phyloP scores from a whole-genome alignment of 1,140 invertebrate genomes.

The Trialeurodes vaporariorum region DNA sequence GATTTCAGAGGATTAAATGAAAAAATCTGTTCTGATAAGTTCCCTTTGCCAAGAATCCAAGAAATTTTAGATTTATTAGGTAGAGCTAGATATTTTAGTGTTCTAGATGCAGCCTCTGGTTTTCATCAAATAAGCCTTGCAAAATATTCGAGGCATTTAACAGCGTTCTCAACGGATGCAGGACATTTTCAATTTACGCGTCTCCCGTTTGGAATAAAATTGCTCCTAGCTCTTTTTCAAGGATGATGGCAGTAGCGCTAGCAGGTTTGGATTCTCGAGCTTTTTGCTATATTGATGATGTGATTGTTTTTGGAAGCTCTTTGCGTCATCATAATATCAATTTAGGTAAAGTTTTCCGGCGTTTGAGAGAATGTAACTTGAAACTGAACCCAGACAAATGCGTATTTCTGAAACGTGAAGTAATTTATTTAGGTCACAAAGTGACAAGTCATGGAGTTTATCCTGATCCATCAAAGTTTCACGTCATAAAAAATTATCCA shows the following conservation, averaged over 20 bases:
- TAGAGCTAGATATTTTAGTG: conserved; percentile 33
- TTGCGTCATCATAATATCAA: not conserved
- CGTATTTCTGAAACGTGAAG: not conserved
- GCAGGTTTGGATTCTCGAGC: not conserved
- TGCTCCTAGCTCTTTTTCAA: not conserved
- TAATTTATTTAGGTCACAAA: not conserved
- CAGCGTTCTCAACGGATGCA: not conserved
- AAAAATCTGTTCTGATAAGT: conserved; percentile 30
- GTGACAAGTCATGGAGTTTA: not conserved
- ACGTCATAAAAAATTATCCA: not conserved
- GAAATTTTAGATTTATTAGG: conserved; percentile 35
- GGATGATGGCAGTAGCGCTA: not conserved
- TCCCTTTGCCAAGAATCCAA: conserved; percentile 40
- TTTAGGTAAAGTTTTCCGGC: not conserved
- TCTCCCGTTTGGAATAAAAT: not conserved
- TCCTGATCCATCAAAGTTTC: not conserved
- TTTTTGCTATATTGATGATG: not conserved
- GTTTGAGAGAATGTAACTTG: not conserved
- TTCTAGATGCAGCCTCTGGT: conserved; percentile 38
- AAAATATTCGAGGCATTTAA: not conserved
- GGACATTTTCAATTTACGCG: not conserved
- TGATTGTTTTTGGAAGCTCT: not conserved
- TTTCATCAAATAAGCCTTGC: conserved; percentile 37
- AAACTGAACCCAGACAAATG: not conserved
- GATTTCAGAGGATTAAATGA: conserved; percentile 24